A percentile compares a stretch with the other conserved stretches of the same genome.
phyloP scores from a whole-genome alignment of 2,888 invertebrate species.

The Ischnura elegans region DNA sequence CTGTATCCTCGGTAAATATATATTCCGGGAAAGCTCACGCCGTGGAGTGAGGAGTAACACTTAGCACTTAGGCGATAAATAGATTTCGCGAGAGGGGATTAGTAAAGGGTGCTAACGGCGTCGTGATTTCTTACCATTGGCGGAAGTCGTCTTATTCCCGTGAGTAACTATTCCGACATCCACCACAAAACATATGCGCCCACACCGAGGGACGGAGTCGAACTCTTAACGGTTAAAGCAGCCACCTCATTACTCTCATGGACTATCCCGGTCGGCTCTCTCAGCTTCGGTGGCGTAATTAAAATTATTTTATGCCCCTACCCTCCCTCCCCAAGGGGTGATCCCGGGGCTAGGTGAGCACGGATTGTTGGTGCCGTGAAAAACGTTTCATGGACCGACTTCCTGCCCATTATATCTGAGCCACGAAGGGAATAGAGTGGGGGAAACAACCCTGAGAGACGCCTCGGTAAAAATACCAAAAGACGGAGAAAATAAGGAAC shows the following conservation, averaged over 20 bases:
- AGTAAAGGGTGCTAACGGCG: background rate
- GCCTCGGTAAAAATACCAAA: background rate
- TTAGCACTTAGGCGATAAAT: background rate
- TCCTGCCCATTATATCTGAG: background rate
- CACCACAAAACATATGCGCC: background rate
- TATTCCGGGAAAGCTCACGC: background rate
- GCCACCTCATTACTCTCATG: background rate
- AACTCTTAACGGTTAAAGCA: background rate
- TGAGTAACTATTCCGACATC: background rate
- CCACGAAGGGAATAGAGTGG: background rate
- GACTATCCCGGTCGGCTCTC: background rate
- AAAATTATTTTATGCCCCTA: background rate
- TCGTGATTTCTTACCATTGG: background rate
- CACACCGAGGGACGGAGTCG: background rate
- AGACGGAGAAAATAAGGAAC: background rate
- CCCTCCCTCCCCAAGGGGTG: background rate
- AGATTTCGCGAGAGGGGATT: background rate
- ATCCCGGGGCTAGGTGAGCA: background rate
- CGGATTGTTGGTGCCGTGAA: background rate
- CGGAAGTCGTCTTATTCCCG: background rate
- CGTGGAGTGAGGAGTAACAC: background rate
- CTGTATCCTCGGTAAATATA: background rate
- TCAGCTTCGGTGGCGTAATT: background rate
- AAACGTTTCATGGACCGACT: constrained; percentile 1
- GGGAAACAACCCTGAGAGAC: background rate